Percentiles rank a stretch among this genome's conserved stretches.
phyloP scores from a whole-genome alignment of 1,140 invertebrate species.

The Drosophila truncata region DNA sequence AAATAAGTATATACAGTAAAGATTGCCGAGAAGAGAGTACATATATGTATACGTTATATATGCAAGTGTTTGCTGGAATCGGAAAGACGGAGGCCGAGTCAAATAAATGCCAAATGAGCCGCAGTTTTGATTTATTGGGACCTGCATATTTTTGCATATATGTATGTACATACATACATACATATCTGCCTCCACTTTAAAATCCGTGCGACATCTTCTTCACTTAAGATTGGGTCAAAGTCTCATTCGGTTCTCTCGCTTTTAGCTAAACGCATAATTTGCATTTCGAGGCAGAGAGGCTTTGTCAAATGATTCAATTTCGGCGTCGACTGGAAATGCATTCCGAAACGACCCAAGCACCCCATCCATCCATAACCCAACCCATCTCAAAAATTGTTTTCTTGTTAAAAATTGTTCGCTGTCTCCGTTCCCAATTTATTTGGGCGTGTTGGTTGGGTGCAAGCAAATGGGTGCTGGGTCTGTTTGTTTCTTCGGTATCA shows the following conservation, averaged over 20 bases:
- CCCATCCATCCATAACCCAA: conserved; percentile 9
- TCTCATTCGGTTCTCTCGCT: conserved; percentile 7
- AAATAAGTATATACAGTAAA: conserved; percentile 3
- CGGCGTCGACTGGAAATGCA: conserved; percentile 71
- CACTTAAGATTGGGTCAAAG: conserved; percentile 43
- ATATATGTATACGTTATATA: conserved; percentile 9
- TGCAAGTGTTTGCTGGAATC: conserved; percentile 6
- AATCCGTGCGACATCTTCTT: conserved; percentile 24
- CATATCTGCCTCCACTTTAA: conserved; percentile 1
- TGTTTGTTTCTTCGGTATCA: conserved; percentile 31
- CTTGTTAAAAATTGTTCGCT: conserved; percentile 44
- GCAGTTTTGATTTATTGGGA: conserved; percentile 56
- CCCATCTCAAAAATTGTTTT: conserved; percentile 47
- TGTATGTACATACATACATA: background rate
- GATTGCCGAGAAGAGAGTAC: background rate
- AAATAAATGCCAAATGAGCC: conserved; percentile 56
- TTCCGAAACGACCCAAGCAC: conserved; percentile 22
- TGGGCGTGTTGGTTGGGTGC: conserved; percentile 52
- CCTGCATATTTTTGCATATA: conserved; percentile 49
- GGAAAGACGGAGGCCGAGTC: conserved; percentile 12
- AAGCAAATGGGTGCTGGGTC: conserved; percentile 11
- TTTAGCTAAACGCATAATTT: conserved; percentile 76
- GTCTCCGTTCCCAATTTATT: conserved; percentile 38
- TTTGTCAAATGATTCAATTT: conserved; percentile 82
- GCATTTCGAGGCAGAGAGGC: conserved; percentile 61